phyloP scores from a whole-genome alignment of 1,140 invertebrate genomes.

The Trichoplusia ni region DNA sequence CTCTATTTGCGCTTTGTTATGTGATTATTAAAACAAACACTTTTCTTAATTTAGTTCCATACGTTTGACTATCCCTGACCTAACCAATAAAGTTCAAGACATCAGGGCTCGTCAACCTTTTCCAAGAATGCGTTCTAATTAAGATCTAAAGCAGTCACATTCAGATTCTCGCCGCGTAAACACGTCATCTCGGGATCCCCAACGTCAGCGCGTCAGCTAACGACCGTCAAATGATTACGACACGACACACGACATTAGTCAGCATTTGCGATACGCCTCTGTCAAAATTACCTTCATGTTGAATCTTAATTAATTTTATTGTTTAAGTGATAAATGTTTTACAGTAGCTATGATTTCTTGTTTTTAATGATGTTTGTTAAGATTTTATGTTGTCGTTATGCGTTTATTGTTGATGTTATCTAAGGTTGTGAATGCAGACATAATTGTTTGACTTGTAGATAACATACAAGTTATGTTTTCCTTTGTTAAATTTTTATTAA shows the following conservation, averaged over 20 bases:
- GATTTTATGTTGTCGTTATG: neutral
- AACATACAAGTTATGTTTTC: too few species aligned
- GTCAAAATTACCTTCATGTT: neutral
- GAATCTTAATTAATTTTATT: slow-evolving; percentile 12
- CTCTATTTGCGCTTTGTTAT: too few species aligned
- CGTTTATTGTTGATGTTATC: too few species aligned
- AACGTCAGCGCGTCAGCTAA: neutral
- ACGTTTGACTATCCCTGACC: too few species aligned
- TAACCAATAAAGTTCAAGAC: too few species aligned
- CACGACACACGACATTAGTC: slow-evolving; percentile 19
- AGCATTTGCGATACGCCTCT: slow-evolving; percentile 20
- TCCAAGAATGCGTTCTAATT: too few species aligned
- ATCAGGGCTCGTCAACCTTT: too few species aligned
- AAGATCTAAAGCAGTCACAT: slow-evolving; percentile 9
- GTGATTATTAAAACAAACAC: too few species aligned
- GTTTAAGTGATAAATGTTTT: slow-evolving; percentile 2
- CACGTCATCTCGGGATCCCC: slow-evolving; percentile 2
- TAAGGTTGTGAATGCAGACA: too few species aligned
- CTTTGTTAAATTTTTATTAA: too few species aligned
- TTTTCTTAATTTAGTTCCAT: too few species aligned
- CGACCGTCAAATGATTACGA: slow-evolving; percentile 22
- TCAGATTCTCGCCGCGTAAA: slow-evolving; percentile 8
- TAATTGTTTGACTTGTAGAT: too few species aligned
- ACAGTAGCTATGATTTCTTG: neutral
- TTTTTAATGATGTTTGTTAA: neutral